Base-by-base conservation (phyloP, 1,140 invertebrate genomes). In the Trichonephila inaurata region DNA sequence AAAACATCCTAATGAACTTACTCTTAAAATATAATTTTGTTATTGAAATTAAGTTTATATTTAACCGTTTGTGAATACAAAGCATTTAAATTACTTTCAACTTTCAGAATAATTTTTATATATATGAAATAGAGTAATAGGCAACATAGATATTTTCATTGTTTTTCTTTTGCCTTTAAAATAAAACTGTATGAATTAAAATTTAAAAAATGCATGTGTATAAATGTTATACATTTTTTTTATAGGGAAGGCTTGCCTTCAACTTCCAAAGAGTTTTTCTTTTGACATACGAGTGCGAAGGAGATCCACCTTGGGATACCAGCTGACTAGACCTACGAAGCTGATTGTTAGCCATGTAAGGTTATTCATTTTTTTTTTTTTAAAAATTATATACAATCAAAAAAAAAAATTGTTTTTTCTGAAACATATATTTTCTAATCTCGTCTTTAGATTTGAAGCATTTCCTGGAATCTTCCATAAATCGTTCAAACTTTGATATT, bases 381-480 rank as follows among this genome's bases (percentile, higher is more conserved):
- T 85, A 85, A 21, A 0, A 60, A 28, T 3, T 3, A 3, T 40
- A 40, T 40, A 51, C 6, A 82, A 33, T 10, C 28, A 33, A 18
- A 14, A 7, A 10, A 33, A 28, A 19, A 24, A 40, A 8, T 16
- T 28, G 24, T 18, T 51, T 60, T 60, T 24, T n/a, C 1, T 28
- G 12, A 61, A 16, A 14, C n/a, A n/a, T 85, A 51, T 10, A 61
- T 28, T 51, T 33, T 77, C 4, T 85, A n/a, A 21, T n/a, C 3
- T 85, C n/a, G 4, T 61, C 16, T 61, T 51, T 85, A 40, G 93
- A 89, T 89, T 91, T 91, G 66, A 91, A 89, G 82, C 89, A 94
- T 94, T 94, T 94, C 94, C 94, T 94, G 94, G 94, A 94, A 94
- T 81, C 94, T 94, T 94, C 89, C 89, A 88, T 61, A 69, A 62